Evolutionary conservation across 1,140 invertebrate species (phyloP).

Genomic region (Lasaia peninsularis): DNA sequence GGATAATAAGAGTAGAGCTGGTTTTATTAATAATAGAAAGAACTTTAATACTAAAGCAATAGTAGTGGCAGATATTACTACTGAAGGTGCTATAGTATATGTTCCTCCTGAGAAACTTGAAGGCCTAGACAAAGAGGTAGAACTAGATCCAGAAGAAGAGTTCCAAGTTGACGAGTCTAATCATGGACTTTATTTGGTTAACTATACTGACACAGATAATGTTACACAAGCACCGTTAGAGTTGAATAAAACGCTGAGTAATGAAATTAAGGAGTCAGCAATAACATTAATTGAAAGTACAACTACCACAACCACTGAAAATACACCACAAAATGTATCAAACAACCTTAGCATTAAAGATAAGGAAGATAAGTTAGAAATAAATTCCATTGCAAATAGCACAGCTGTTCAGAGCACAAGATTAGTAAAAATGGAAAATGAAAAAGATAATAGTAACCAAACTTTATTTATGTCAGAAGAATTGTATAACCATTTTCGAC

Average conservation of each 20-base stretch:
- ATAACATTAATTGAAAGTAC: conserved; percentile 36
- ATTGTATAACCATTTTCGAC: conserved; percentile 80
- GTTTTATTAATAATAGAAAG: conserved; percentile 64
- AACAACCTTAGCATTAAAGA: conserved; percentile 25
- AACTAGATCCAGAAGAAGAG: conserved; percentile 73
- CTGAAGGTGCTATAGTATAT: conserved; percentile 53
- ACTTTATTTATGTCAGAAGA: conserved; percentile 79
- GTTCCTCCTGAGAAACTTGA: conserved; percentile 67
- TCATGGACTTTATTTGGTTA: conserved; percentile 71
- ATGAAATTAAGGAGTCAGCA: conserved; percentile 49
- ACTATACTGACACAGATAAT: conserved; percentile 69
- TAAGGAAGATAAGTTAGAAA: conserved; percentile 50
- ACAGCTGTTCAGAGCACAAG: conserved; percentile 53
- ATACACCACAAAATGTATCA: conserved; percentile 35
- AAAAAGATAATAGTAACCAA: conserved; percentile 63
- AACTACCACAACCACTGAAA: conserved; percentile 26
- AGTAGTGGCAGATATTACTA: conserved; percentile 37
- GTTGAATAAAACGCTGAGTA: conserved; percentile 41
- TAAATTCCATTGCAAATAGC: conserved; percentile 51
- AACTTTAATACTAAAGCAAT: conserved; percentile 45
- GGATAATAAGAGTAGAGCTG: conserved; percentile 62
- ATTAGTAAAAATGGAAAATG: conserved; percentile 47
- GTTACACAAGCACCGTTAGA: conserved; percentile 41
- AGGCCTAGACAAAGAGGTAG: conserved; percentile 62
- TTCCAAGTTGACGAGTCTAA: conserved; percentile 76